phyloP scores from a whole-genome alignment of 2,113 vertebrate species.

The Tyrannus savana region DNA sequence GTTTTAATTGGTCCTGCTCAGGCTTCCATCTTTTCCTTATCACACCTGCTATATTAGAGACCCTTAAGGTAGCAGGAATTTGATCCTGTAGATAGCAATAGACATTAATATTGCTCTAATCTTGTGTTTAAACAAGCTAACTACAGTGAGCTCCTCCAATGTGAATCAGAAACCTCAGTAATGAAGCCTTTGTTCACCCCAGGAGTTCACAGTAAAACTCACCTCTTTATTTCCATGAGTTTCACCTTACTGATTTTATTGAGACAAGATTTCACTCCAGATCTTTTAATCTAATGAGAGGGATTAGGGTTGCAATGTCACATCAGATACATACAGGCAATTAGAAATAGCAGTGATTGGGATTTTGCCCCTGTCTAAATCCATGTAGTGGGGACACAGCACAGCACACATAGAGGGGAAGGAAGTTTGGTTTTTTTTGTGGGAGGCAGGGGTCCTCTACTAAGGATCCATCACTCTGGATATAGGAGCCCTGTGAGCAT shows the following conservation, averaged over 20 bases:
- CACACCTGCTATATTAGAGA: not conserved
- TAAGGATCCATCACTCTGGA: not conserved
- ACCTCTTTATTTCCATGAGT: not conserved
- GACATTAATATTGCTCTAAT: not conserved
- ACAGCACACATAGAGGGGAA: rapidly evolving
- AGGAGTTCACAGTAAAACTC: not conserved
- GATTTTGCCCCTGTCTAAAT: not conserved
- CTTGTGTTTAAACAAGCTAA: not conserved
- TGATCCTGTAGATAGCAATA: not conserved
- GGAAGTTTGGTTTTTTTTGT: not conserved
- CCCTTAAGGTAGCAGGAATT: not conserved
- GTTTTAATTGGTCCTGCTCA: not conserved
- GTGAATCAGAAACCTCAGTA: not conserved
- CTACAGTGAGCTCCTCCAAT: not conserved
- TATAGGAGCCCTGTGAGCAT: not conserved
- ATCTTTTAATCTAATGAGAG: not conserved
- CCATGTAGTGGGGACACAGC: not conserved
- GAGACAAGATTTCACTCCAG: not conserved
- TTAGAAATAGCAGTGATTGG: not conserved
- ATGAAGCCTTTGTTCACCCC: not conserved
- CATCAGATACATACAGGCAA: not conserved
- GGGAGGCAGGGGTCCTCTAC: not conserved
- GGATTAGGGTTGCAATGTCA: not conserved
- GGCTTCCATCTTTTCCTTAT: not conserved
- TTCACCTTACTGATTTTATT: not conserved